These are phyloP conservation scores for Fopius arisanus DNA, from an alignment of 1,140 invertebrate species.

Conservation along the genomic window DNA sequence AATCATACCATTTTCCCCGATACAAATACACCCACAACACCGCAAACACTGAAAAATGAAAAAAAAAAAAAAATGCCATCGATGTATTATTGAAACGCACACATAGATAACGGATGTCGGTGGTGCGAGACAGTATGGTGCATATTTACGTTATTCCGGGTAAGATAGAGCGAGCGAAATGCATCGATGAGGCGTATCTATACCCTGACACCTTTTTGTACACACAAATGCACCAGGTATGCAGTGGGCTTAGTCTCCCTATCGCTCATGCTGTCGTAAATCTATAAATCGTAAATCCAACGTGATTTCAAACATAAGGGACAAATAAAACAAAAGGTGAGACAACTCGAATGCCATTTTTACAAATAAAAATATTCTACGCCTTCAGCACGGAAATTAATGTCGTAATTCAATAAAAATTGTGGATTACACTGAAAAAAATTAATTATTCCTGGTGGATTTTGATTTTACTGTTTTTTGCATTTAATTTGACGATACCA, in stretches of 20 bases:
- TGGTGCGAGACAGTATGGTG: constrained; percentile 4
- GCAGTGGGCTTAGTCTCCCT: constrained; percentile 1
- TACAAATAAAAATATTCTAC: no score
- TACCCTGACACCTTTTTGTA: constrained; percentile 2
- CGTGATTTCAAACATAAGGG: constrained; percentile 39
- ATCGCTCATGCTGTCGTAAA: constrained; percentile 39
- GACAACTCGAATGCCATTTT: no score
- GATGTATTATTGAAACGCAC: neutral
- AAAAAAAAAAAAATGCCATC: neutral
- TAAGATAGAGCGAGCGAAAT: neutral
- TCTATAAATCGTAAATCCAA: constrained; percentile 47
- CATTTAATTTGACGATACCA: no score
- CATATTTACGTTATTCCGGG: constrained; percentile 4
- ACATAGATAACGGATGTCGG: neutral
- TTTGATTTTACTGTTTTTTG: no score
- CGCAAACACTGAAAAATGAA: neutral
- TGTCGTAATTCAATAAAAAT: no score
- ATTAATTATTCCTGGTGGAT: no score
- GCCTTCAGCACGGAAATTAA: no score
- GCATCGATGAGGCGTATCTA: constrained; percentile 5
- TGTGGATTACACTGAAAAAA: no score
- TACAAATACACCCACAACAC: constrained; percentile 5
- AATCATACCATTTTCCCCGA: constrained; percentile 32
- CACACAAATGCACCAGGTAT: neutral
- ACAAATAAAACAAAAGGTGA: neutral